Evolutionary conservation across 2,113 vertebrate species (phyloP), one percentile per base, ranked within the genome.

Genomic region (Fulica atra): DNA sequence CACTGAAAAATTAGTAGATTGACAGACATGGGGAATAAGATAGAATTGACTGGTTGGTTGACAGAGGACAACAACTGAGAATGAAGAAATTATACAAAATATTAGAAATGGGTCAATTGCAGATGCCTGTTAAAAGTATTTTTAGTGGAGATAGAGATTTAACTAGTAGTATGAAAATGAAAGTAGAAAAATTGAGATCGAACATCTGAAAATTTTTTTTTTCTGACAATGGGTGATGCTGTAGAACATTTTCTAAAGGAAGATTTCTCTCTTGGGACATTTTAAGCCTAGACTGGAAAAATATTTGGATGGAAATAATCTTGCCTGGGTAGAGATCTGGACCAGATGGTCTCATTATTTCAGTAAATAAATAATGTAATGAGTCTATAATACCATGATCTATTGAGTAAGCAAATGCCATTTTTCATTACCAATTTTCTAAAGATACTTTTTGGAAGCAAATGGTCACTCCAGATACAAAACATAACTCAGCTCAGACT

Each of bases 381-480:
- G 65, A 71, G 74, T 83, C 63, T 81, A 38, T 72, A 89, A 95
- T 86, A 89, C 53, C 53, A 70, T 95, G 82, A 94, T 94, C 92
- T 84, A 64, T 90, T 93, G 76, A 89, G 69, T 76, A 94, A 94
- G 90, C 80, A 94, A 93, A 88, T 95, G 88, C n/a, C 90, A 92
- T 94, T 96, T 96, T 94, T 90, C 69, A 96, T 92, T 95, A 93
- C 50, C 69, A 86, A 20, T 88, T 93, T 97, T 90, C 65, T 96
- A 92, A 93, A 95, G 82, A 84, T 64, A 50, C 54, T 42, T 71
- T 89, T 79, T 95, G 56, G 71, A 96, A 92, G 33, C 7, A 91
- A 78, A 76, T 50, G 79, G 81, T 94, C 89, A 93, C 51, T 91
- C 59, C 68, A 59, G n/a, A 57, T 83, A 11, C 8, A 95, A 88